A percentile compares a stretch with the other conserved stretches of the same genome.
phyloP scores from a whole-genome alignment of 1,140 invertebrate species.

The Apolygus lucorum region DNA sequence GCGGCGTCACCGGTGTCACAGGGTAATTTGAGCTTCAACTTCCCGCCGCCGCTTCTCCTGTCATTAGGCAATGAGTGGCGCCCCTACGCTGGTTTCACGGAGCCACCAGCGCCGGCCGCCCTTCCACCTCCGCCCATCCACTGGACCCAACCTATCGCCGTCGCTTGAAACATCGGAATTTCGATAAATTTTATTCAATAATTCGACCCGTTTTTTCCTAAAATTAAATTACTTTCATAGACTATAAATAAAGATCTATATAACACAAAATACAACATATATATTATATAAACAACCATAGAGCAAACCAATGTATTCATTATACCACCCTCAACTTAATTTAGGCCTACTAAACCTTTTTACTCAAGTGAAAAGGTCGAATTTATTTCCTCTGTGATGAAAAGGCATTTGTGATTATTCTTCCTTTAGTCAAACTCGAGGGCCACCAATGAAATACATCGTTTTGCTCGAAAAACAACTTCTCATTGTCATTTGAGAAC shows the following conservation, averaged over 20 bases:
- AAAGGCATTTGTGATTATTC: background rate
- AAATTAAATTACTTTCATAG: too few relatives aligned
- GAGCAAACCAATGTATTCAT: background rate
- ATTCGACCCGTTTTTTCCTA: too few relatives aligned
- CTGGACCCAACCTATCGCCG: constrained; percentile 20
- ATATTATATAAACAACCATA: background rate
- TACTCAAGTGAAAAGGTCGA: background rate
- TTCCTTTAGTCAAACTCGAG: background rate
- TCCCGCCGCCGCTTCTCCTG: background rate
- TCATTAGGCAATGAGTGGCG: background rate
- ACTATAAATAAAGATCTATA: too few relatives aligned
- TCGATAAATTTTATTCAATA: too few relatives aligned
- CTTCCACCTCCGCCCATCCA: constrained; percentile 25
- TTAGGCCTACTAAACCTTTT: background rate
- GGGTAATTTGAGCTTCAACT: too few relatives aligned
- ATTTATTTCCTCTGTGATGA: background rate
- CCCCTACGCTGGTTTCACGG: constrained; percentile 24
- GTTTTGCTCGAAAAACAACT: background rate
- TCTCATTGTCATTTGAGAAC: background rate
- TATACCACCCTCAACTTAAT: background rate
- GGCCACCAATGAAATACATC: background rate
- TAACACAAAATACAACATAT: too few relatives aligned
- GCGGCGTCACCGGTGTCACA: too few relatives aligned
- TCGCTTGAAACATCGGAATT: constrained; percentile 12
- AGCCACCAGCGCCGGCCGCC: constrained; percentile 22